Conservation (phyloP, 2,888 invertebrate species). For the Ceratothoa steindachneri region DNA sequence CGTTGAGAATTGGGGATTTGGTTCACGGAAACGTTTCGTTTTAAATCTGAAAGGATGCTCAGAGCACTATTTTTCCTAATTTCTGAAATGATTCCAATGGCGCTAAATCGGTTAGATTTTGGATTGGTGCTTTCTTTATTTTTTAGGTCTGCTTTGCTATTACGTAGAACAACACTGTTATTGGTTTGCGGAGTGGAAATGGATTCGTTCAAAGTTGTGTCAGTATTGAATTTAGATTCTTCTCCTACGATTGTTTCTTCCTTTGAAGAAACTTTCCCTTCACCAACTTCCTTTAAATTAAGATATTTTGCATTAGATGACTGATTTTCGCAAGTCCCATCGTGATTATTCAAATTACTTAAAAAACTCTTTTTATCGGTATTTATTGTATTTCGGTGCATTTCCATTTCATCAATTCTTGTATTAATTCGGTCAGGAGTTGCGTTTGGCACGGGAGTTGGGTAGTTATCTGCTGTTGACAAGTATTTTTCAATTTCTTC, state of each 20-base stretch:
- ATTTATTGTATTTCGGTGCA: neutral
- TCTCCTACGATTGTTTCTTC: neutral
- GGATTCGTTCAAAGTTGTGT: too few relatives aligned
- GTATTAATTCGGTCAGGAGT: neutral
- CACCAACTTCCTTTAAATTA: too few relatives aligned
- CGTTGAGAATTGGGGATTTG: neutral
- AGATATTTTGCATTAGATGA: too few relatives aligned
- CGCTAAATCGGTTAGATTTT: neutral
- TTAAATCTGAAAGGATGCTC: neutral
- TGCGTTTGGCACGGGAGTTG: neutral
- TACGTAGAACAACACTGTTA: too few relatives aligned
- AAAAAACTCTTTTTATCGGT: neutral
- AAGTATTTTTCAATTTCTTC: conserved; percentile 10
- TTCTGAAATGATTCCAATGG: neutral
- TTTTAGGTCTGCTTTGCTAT: neutral
- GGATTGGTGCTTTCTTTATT: neutral
- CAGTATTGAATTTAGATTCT: neutral
- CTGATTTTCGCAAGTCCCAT: neutral
- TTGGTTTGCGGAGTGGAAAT: too few relatives aligned
- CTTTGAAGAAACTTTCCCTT: too few relatives aligned
- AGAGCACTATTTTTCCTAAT: neutral
- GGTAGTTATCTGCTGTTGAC: neutral
- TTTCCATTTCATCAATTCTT: neutral
- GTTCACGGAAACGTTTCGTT: neutral
- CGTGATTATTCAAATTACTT: neutral